Evolutionary conservation across 2,888 invertebrate species (phyloP).

Genomic region (Rhorus exstirpatorius): DNA sequence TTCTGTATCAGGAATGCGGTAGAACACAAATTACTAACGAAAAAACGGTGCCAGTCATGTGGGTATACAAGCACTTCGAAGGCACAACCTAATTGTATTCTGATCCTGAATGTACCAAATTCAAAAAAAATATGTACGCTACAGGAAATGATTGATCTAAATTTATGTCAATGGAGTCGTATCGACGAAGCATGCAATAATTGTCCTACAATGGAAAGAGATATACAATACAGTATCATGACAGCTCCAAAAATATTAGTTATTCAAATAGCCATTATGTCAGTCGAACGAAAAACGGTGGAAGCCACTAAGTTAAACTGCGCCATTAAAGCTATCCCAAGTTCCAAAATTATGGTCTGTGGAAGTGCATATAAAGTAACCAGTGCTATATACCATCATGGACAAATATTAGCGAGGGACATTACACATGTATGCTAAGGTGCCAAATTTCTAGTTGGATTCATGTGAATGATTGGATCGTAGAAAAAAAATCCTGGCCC

Average conservation of each 20-base stretch:
- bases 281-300: background rate
- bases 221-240: background rate
- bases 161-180: constrained; percentile 6
- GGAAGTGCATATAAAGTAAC: constrained; percentile 36
- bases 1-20: background rate
- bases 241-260: constrained; percentile 5
- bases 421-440: constrained; percentile 38
- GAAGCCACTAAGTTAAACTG: background rate
- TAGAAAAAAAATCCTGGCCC: constrained; percentile 24
- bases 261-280: constrained; percentile 5
- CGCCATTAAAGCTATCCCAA: constrained; percentile 17
- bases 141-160: constrained; percentile 31
- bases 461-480: constrained; percentile 2
- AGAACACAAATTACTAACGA: constrained; percentile 13
- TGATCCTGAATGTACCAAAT: background rate
- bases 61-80: constrained; percentile 16
- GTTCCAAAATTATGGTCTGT: background rate
- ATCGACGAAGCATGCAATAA: background rate
- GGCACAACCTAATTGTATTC: constrained; percentile 15
- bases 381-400: constrained; percentile 39
- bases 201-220: background rate
- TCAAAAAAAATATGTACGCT: constrained; percentile 3
- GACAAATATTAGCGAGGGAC: background rate
- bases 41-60: constrained; percentile 12
- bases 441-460: constrained; percentile 5